Evolutionary conservation across 2,113 vertebrate species (phyloP).

Genomic region (Dipodomys stephensi): DNA sequence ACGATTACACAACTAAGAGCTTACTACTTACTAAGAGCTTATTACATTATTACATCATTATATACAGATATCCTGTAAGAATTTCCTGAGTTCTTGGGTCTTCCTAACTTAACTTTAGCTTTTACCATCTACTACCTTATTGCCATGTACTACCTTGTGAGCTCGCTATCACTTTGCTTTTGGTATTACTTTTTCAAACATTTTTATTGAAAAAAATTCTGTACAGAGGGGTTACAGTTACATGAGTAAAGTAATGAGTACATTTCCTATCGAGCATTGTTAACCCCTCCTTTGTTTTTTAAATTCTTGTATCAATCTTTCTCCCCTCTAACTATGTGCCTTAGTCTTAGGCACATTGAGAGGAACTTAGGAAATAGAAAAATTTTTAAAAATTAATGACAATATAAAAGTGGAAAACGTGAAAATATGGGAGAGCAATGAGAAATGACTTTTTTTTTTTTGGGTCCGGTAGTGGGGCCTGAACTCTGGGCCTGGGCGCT

Average conservation of each 20-base stretch:
- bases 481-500: too few species aligned
- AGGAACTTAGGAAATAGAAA: too few species aligned
- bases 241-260: too few species aligned
- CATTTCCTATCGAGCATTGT: too few species aligned
- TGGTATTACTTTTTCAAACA: background rate
- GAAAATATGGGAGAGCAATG: background rate
- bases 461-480: too few species aligned
- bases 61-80: background rate
- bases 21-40: background rate
- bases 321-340: background rate
- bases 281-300: too few species aligned
- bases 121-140: background rate
- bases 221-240: too few species aligned
- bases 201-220: too few species aligned
- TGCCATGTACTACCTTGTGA: too few species aligned
- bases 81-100: background rate
- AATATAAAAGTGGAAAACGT: background rate
- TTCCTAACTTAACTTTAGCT: background rate
- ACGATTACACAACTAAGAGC: background rate
- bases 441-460: background rate
- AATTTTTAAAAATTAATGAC: constrained; percentile 11
- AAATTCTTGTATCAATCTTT: background rate
- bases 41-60: background rate
- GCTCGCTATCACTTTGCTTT: background rate
- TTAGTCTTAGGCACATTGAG: background rate